phyloP scores from a whole-genome alignment of 37 sponge, comb jelly and placozoan species.

The Theonella swinhoei region DNA sequence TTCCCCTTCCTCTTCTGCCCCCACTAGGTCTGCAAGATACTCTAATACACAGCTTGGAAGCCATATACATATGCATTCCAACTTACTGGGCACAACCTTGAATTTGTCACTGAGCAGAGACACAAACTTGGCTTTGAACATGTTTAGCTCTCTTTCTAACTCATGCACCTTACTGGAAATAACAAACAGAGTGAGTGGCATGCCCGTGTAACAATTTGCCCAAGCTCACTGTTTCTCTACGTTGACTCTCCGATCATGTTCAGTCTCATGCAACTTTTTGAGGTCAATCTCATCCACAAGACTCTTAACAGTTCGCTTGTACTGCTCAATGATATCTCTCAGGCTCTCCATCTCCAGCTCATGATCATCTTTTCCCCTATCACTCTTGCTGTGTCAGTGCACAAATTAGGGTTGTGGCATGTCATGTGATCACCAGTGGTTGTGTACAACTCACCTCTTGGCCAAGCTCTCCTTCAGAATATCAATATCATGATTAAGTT shows the following conservation, averaged over 20 bases:
- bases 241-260: slow-evolving; percentile 16
- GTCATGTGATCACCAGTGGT: not conserved
- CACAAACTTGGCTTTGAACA: slow-evolving; percentile 44
- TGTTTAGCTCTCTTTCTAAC: slow-evolving; percentile 42
- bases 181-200: no score
- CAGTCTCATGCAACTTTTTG: slow-evolving; percentile 29
- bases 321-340: slow-evolving; percentile 33
- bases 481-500: slow-evolving; percentile 29
- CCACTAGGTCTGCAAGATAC: not conserved
- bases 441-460: slow-evolving; percentile 10
- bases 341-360: slow-evolving; percentile 43
- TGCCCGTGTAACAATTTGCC: not conserved
- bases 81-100: slow-evolving; percentile 36
- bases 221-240: slow-evolving; percentile 53
- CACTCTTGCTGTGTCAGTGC: slow-evolving; percentile 12
- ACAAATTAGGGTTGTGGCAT: not conserved
- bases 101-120: slow-evolving; percentile 29
- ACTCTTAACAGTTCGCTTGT: slow-evolving; percentile 19
- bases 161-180: slow-evolving; percentile 8
- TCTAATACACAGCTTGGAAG: not conserved
- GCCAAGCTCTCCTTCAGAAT: slow-evolving; percentile 35
- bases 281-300: slow-evolving; percentile 47
- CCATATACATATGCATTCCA: not conserved
- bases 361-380: slow-evolving; percentile 3
- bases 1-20: not conserved